Conservation (phyloP, 2,113 vertebrate genomes). For the Nycticorax nycticorax region DNA sequence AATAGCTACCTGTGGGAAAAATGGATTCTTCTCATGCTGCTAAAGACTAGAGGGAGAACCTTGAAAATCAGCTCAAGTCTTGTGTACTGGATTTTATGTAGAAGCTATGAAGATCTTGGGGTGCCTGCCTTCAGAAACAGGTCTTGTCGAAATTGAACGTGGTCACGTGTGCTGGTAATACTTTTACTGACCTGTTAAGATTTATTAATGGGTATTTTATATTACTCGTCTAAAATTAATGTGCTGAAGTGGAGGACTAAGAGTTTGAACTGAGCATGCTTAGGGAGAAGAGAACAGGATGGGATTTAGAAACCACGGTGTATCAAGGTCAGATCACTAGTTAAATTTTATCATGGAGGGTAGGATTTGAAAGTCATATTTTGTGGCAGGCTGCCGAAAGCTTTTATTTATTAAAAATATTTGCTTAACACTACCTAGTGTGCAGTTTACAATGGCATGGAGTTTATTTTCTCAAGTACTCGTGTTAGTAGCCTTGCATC, state of each 20-base stretch:
- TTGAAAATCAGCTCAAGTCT: neutral
- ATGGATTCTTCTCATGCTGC: neutral
- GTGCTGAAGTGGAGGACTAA: neutral
- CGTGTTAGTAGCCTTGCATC: neutral
- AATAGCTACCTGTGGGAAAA: neutral
- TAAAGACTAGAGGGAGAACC: neutral
- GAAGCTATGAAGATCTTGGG: neutral
- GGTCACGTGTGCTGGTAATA: neutral
- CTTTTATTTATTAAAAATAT: neutral
- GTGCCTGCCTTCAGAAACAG: neutral
- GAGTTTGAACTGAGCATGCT: neutral
- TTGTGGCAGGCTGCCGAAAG: neutral
- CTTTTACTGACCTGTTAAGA: neutral
- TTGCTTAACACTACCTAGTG: neutral
- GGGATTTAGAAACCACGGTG: neutral
- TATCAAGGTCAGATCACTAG: rapidly evolving
- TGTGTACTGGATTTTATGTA: rapidly evolving
- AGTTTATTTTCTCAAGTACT: neutral
- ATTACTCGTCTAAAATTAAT: neutral
- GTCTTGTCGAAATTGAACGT: neutral
- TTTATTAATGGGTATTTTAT: neutral
- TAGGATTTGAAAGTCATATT: rapidly evolving
- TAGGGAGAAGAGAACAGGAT: neutral
- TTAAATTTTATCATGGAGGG: neutral
- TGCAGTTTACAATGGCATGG: neutral